Conservation (phyloP, 2,797 vertebrate genomes). For the Myripristis jacobus region DNA sequence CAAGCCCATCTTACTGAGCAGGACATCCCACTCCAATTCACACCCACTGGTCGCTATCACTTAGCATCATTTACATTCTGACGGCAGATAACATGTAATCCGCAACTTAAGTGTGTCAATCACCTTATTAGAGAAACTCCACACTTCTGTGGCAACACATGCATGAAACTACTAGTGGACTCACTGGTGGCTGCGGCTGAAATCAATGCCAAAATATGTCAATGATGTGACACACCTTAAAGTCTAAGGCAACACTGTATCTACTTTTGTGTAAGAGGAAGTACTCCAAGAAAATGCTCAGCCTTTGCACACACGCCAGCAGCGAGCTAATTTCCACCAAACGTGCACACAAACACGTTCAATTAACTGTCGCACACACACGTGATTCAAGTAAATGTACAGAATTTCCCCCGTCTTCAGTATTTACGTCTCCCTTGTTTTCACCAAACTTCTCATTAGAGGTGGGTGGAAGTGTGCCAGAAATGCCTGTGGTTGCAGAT, state of each 20-base stretch:
- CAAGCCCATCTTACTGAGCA: conserved; percentile 32
- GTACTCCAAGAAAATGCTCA: neutral
- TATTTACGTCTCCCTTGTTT: conserved; percentile 49
- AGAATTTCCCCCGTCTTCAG: conserved; percentile 18
- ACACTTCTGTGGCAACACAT: conserved; percentile 30
- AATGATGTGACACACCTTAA: conserved; percentile 75
- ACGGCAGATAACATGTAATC: conserved; percentile 32
- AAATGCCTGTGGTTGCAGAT: conserved; percentile 68
- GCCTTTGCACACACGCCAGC: neutral
- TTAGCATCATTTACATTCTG: conserved; percentile 53
- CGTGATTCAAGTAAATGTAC: neutral
- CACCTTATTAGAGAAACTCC: conserved; percentile 40
- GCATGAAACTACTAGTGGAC: conserved; percentile 43
- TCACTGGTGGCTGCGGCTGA: conserved; percentile 29
- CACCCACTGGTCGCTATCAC: conserved; percentile 21
- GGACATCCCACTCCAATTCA: conserved; percentile 33
- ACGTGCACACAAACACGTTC: neutral
- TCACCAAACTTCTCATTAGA: conserved; percentile 52
- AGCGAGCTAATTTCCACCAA: conserved; percentile 1
- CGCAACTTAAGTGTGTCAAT: conserved; percentile 22
- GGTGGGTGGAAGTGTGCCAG: conserved; percentile 52
- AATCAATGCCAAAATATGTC: conserved; percentile 64
- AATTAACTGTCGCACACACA: neutral
- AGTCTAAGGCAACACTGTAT: conserved; percentile 33
- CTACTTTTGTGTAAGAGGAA: conserved; percentile 29